Base-by-base conservation (phyloP, 2,888 invertebrate species). In the Caenorhabditis afra region DNA sequence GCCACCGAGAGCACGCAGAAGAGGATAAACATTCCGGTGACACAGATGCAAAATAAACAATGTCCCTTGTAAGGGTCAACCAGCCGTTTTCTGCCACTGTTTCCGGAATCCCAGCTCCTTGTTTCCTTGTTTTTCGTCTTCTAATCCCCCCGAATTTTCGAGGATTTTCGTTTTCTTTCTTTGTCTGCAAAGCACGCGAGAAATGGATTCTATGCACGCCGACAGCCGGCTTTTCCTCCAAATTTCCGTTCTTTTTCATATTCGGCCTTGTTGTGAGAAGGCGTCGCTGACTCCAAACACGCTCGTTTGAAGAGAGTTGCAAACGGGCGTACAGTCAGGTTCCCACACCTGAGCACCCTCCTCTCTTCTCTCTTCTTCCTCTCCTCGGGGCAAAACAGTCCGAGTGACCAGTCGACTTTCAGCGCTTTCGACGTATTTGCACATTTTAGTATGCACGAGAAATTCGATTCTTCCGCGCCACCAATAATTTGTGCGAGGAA, bases 391-490 rank as follows among this genome's bases (percentile, higher is more conserved):
- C 11, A 37, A 53, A 47, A 45, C 23, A n/a, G 14, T 44, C 58
- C 7, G 41, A 41, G 23, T 16, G n/a, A 14, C n/a, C 58, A 58
- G 44, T 45, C 52, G 41, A 44, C 53, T 53, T 22, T n/a, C 44
- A 44, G 22, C 41, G n/a, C 8, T 45, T 29, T 29, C 7, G 29
- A 16, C 53, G 44, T 68, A 59, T 68, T 68, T 68, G 68, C 68
- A 59, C 68, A 68, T 68, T 68, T 68, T 68, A 61, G 68, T 68
- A 68, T 68, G 49, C 67, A 67, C 67, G 29, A 49, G 71, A 71
- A 71, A 71, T 71, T 64, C 47, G 71, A 71, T 71, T 62, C 55
- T 62, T 62, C 62, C 62, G 62, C 57, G 50, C 68, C 68, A 59
- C 68, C 68, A 71, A 71, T 71, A 57, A 71, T 64, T 71, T 50